phyloP scores from a whole-genome alignment of 2,113 vertebrate species.

The Cheirogaleus medius region DNA sequence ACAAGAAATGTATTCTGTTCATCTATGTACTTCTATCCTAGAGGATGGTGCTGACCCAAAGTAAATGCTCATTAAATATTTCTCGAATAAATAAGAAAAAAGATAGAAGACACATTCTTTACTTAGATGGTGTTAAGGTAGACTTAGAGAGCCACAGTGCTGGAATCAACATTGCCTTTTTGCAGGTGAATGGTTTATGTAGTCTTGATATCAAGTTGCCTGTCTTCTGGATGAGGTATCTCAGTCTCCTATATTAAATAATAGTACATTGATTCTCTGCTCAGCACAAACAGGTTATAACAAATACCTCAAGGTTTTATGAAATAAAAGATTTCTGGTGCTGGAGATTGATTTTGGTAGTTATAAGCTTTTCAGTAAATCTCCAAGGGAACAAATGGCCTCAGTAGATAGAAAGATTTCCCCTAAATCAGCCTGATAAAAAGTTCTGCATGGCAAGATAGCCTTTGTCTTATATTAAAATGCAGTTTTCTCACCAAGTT shows the following conservation, averaged over 20 bases:
- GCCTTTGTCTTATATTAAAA: conserved; percentile 6
- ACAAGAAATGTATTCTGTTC: not conserved
- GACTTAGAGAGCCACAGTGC: not conserved
- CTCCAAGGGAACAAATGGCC: not conserved
- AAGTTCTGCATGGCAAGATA: conserved; percentile 1
- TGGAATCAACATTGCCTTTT: not conserved
- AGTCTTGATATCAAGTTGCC: not conserved
- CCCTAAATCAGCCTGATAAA: conserved; percentile 27
- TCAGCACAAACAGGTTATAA: conserved; percentile 47
- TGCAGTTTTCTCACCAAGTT: not conserved
- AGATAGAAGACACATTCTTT: not conserved
- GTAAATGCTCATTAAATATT: not conserved
- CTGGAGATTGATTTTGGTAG: conserved; percentile 71
- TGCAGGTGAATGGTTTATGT: not conserved
- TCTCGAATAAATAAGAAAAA: not conserved
- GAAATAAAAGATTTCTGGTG: conserved; percentile 70
- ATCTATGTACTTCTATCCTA: not conserved
- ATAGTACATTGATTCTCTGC: conserved; percentile 50
- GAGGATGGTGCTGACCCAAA: not conserved
- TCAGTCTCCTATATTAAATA: conserved; percentile 50
- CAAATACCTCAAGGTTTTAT: conserved; percentile 59
- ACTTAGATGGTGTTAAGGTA: not conserved
- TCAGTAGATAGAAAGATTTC: conserved; percentile 9
- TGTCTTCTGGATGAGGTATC: conserved; percentile 16
- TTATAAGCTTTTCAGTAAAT: conserved; percentile 66